Conservation (phyloP, 2,888 invertebrate species). For the Blera fallax region DNA sequence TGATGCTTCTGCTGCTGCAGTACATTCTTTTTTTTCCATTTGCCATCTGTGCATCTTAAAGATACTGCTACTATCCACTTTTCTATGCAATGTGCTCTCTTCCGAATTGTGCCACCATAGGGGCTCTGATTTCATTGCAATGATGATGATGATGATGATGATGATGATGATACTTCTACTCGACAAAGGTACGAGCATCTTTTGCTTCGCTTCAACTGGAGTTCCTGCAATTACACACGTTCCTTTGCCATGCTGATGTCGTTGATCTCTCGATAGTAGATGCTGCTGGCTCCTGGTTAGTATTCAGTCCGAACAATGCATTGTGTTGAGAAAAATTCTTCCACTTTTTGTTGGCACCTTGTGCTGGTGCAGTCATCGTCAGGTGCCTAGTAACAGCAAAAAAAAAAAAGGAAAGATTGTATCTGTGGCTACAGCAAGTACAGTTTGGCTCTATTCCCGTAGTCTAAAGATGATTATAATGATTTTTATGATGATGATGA, state of each 20-base stretch:
- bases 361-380: conserved; percentile 13
- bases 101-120: conserved; percentile 27
- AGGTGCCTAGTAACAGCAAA: conserved; percentile 20
- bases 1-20: conserved; percentile 31
- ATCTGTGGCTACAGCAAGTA: conserved; percentile 12
- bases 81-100: conserved; percentile 17
- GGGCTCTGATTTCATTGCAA: conserved; percentile 11
- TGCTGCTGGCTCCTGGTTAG: conserved; percentile 29
- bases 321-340: conserved; percentile 3
- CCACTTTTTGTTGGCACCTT: conserved; percentile 44
- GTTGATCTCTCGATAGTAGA: conserved; percentile 61
- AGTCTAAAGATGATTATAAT: conserved; percentile 53
- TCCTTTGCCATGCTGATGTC: conserved; percentile 49
- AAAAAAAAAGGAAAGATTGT: conserved; percentile 32
- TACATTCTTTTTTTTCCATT: neutral
- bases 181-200: conserved; percentile 24
- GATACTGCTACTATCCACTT: conserved; percentile 38
- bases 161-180: conserved; percentile 31
- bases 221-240: conserved; percentile 70
- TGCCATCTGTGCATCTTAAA: conserved; percentile 20
- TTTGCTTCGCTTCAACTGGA: conserved; percentile 26
- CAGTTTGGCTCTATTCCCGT: neutral
- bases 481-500: conserved; percentile 56
- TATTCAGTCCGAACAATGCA: conserved; percentile 42
- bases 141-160: conserved; percentile 45